Evolutionary conservation across 1,140 invertebrate genomes (phyloP).

Genomic region (Bombyx mandarina): DNA sequence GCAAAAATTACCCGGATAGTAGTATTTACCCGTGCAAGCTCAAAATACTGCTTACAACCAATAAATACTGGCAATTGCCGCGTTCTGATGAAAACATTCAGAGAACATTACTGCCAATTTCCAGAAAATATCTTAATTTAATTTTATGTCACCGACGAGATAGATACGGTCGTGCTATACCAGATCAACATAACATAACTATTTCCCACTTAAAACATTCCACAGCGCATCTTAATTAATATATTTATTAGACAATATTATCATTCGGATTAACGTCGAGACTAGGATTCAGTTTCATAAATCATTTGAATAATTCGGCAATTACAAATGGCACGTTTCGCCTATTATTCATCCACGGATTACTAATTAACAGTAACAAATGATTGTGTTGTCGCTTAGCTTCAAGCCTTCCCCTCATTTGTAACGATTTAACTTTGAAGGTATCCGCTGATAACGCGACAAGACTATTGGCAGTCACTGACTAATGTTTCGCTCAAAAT

Average conservation of each 20-base stretch:
- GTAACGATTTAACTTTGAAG: background rate
- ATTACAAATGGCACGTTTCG: constrained; percentile 41
- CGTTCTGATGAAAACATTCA: no score
- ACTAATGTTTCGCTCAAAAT: no score
- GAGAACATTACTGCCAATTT: no score
- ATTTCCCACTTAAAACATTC: no score
- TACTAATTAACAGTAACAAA: constrained; percentile 56
- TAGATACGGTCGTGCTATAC: no score
- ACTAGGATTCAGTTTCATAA: constrained; percentile 23
- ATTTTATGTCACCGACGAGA: no score
- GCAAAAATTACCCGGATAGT: no score
- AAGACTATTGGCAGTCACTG: constrained; percentile 1
- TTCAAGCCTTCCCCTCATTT: constrained; percentile 1
- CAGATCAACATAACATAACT: no score
- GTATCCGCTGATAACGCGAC: background rate
- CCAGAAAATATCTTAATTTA: no score
- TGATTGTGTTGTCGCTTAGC: constrained; percentile 29
- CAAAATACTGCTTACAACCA: no score
- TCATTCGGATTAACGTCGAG: constrained; percentile 26
- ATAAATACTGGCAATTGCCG: no score
- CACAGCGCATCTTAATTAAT: constrained; percentile 3
- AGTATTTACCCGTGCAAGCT: no score
- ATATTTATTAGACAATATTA: constrained; percentile 37
- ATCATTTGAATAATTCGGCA: constrained; percentile 52
- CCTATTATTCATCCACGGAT: constrained; percentile 47